Percentiles rank a stretch among this genome's conserved stretches.
These are phyloP conservation scores for Helicoverpa armigera DNA, from an alignment of 1,140 invertebrate genomes.

Conservation along the genomic window DNA sequence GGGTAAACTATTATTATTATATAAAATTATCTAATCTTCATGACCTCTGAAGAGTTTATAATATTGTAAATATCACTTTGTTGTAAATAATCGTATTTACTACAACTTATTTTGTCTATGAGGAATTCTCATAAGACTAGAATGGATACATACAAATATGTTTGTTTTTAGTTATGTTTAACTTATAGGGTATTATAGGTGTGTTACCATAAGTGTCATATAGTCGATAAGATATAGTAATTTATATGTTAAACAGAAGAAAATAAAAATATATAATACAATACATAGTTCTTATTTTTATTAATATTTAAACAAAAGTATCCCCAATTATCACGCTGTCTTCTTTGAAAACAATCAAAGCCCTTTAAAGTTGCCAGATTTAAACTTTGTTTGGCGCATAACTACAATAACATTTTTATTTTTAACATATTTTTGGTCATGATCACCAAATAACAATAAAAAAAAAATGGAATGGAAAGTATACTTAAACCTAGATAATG, in stretches of 20 bases:
- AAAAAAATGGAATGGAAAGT: neutral
- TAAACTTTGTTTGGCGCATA: no score
- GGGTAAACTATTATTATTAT: neutral
- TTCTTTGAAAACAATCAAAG: no score
- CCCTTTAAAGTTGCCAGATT: no score
- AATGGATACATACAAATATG: neutral
- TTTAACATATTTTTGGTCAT: no score
- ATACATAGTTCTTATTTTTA: conserved; percentile 10
- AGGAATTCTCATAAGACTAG: neutral
- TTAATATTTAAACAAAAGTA: neutral
- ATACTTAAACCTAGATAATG: neutral
- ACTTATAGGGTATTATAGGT: conserved; percentile 21
- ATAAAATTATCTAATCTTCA: conserved; percentile 29
- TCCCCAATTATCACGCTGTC: neutral
- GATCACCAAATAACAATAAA: neutral
- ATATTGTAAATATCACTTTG: conserved; percentile 22
- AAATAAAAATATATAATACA: conserved; percentile 23
- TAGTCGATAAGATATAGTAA: conserved; percentile 51
- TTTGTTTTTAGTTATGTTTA: conserved; percentile 1
- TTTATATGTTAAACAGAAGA: conserved; percentile 48
- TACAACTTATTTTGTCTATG: neutral
- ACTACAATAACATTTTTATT: no score
- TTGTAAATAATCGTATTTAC: conserved; percentile 26
- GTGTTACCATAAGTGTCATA: conserved; percentile 58
- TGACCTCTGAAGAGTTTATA: conserved; percentile 2